Evolutionary conservation across 2,113 vertebrate genomes (phyloP).

Genomic region (Onychostruthus taczanowskii): DNA sequence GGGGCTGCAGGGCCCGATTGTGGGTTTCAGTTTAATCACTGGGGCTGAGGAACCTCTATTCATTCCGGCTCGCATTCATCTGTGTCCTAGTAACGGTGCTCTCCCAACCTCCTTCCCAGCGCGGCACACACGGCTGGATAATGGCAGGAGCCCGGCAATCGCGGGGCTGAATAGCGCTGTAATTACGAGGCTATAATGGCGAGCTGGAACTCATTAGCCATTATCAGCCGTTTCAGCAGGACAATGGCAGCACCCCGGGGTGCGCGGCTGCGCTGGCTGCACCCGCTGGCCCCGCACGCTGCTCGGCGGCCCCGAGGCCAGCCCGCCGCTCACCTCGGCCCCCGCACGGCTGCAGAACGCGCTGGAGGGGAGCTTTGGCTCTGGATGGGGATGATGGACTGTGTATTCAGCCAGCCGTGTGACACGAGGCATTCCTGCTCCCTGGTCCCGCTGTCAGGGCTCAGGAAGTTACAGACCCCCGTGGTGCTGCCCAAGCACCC

Average conservation of each 20-base stretch:
- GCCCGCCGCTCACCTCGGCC: background rate
- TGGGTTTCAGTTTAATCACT: slow-evolving; percentile 34
- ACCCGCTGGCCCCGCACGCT: background rate
- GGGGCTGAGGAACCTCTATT: slow-evolving; percentile 51
- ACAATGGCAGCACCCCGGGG: slow-evolving; percentile 39
- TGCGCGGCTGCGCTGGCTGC: background rate
- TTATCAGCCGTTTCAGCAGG: slow-evolving; percentile 50
- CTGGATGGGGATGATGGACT: background rate
- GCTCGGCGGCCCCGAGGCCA: background rate
- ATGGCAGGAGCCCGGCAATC: slow-evolving; percentile 52
- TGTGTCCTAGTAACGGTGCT: slow-evolving; percentile 53
- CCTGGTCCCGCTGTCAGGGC: background rate
- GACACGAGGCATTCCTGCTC: background rate
- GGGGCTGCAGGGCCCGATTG: background rate
- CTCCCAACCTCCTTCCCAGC: background rate
- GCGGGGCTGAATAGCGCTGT: slow-evolving; percentile 45
- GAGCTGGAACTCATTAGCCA: slow-evolving; percentile 63
- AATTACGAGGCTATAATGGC: slow-evolving; percentile 51
- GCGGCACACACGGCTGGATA: slow-evolving; percentile 49
- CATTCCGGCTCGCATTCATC: slow-evolving; percentile 33
- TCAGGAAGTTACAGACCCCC: background rate
- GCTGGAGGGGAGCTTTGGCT: background rate
- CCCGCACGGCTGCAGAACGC: background rate
- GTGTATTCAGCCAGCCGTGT: background rate
- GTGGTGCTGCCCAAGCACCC: background rate